A percentile compares a stretch with the other conserved stretches of the same genome.
phyloP scores from a whole-genome alignment of 2,797 vertebrate genomes.

The Rhynchotus rufescens region DNA sequence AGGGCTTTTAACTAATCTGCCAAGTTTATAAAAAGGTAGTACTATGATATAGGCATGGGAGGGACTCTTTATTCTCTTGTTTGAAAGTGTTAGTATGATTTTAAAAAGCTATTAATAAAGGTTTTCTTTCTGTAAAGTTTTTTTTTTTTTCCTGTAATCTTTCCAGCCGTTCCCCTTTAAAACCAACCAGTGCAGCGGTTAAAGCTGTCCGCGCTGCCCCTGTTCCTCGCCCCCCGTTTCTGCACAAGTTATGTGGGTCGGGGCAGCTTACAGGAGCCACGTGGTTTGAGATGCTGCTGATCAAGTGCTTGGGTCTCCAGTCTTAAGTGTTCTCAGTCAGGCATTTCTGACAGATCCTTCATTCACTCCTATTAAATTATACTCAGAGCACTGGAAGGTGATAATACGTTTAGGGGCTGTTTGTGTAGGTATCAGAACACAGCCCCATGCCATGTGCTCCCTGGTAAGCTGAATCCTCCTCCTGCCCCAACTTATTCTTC shows the following conservation, averaged over 20 bases:
- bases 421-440: background rate
- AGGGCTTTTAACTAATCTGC: background rate
- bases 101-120: background rate
- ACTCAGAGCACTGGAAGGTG: background rate
- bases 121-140: background rate
- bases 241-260: background rate
- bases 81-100: background rate
- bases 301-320: background rate
- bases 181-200: background rate
- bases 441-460: background rate
- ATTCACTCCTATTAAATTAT: background rate
- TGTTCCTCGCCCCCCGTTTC: background rate
- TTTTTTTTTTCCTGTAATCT: background rate
- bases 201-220: background rate
- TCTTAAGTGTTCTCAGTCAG: background rate
- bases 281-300: background rate
- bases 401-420: background rate
- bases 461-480: background rate
- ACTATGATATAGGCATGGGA: background rate
- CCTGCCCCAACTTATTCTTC: background rate
- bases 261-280: background rate
- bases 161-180: background rate
- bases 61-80: background rate
- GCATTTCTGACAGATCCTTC: background rate
- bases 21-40: background rate